Percentiles rank a stretch among this genome's conserved stretches.
phyloP scores from a whole-genome alignment of 64 coral and sea anemone genomes.

The Orbicella faveolata region DNA sequence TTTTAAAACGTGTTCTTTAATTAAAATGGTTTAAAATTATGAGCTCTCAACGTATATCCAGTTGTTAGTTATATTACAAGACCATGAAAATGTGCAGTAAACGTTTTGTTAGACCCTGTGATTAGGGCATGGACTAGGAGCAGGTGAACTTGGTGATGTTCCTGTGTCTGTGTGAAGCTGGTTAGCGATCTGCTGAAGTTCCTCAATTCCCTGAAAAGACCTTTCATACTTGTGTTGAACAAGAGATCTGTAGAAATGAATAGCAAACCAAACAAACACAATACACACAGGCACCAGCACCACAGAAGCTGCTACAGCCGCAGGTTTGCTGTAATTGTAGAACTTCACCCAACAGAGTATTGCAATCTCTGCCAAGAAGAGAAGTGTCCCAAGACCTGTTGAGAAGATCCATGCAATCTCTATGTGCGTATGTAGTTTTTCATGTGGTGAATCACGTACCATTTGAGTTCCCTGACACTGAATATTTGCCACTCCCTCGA shows the following conservation, averaged over 20 bases:
- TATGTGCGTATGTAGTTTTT: slow-evolving; percentile 86
- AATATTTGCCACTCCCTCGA: slow-evolving; percentile 86
- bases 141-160: slow-evolving; percentile 9
- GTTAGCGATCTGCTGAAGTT: slow-evolving; percentile 89
- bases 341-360: slow-evolving; percentile 98
- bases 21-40: too few relatives aligned
- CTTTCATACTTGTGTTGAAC: slow-evolving; percentile 91
- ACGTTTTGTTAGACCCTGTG: slow-evolving; percentile 34
- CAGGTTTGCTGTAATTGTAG: slow-evolving; percentile 69
- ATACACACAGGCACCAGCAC: slow-evolving; percentile 89
- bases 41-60: too few relatives aligned
- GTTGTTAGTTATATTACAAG: background rate
- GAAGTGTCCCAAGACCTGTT: slow-evolving; percentile 92
- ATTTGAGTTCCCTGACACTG: slow-evolving; percentile 53
- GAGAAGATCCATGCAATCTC: slow-evolving; percentile 98
- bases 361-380: slow-evolving; percentile 91
- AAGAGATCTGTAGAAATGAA: slow-evolving; percentile 94
- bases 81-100: background rate
- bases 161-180: slow-evolving; percentile 69
- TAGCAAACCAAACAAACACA: slow-evolving; percentile 88
- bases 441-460: slow-evolving; percentile 90
- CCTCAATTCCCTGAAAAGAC: slow-evolving; percentile 88
- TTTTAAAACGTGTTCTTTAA: too few relatives aligned
- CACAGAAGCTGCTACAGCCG: slow-evolving; percentile 77
- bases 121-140: slow-evolving; percentile 23